Evolutionary conservation across 2,797 vertebrate species (phyloP).

Genomic region (Channallabes apus): DNA sequence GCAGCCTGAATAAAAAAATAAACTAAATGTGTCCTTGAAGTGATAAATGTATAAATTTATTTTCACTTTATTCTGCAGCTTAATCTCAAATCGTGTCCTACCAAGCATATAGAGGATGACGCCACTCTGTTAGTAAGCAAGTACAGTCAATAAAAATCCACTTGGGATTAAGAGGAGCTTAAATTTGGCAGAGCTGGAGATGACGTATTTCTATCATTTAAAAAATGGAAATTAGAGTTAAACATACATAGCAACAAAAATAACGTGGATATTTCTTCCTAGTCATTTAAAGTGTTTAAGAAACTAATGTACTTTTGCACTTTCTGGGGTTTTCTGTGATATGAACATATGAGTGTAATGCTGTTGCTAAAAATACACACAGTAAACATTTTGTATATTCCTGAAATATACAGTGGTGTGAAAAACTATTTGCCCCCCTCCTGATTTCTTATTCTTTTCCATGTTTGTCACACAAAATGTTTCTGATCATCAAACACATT

Average conservation of each 20-base stretch:
- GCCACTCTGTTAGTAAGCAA: background rate
- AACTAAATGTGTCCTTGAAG: background rate
- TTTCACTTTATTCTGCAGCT: background rate
- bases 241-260: background rate
- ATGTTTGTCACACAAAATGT: too few species aligned
- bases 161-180: background rate
- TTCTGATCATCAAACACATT: too few species aligned
- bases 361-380: too few species aligned
- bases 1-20: background rate
- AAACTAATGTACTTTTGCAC: background rate
- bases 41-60: background rate
- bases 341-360: background rate
- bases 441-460: too few species aligned
- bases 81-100: background rate
- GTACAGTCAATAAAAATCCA: background rate
- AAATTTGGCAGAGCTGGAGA: background rate
- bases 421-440: too few species aligned
- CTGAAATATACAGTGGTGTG: background rate
- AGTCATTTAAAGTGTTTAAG: background rate
- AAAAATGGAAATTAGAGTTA: background rate
- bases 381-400: background rate
- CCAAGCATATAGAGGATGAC: background rate
- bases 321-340: background rate
- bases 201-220: background rate
- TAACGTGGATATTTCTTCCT: background rate